Evolutionary conservation across 2,113 vertebrate species (phyloP).

Genomic region (Brachyhypopomus gauderio): DNA sequence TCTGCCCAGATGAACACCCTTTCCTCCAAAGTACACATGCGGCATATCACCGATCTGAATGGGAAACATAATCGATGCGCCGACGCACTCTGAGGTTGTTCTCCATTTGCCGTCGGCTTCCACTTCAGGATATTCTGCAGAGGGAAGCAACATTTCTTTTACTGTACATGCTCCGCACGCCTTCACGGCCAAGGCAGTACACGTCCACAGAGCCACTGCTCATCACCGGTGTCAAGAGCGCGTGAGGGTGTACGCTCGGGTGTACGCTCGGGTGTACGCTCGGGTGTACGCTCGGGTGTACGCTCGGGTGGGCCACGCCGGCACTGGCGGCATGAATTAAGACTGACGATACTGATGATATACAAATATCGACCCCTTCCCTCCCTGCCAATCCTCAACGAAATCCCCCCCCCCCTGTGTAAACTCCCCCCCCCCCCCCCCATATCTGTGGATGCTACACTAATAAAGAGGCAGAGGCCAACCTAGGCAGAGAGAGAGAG

Average conservation of each 20-base stretch:
- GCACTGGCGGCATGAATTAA: slow-evolving; percentile 57
- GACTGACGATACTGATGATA: slow-evolving; percentile 68
- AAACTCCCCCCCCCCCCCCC: slow-evolving; percentile 40
- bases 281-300: not conserved
- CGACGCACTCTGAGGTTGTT: too few species aligned
- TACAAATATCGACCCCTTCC: slow-evolving; percentile 69
- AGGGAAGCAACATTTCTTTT: not conserved
- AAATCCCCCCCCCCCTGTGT: slow-evolving; percentile 53
- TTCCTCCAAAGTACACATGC: too few species aligned
- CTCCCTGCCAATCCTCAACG: slow-evolving; percentile 40
- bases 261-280: not conserved
- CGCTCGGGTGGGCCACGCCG: slow-evolving; percentile 38
- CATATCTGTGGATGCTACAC: slow-evolving; percentile 61
- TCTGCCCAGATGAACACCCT: not conserved
- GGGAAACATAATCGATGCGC: not conserved
- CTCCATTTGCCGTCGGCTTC: too few species aligned
- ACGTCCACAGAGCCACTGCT: slow-evolving; percentile 15
- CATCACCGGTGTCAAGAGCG: slow-evolving; percentile 30
- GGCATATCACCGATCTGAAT: not conserved
- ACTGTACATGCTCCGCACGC: not conserved
- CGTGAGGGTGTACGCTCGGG: slow-evolving; percentile 3
- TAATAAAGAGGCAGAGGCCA: slow-evolving; percentile 69
- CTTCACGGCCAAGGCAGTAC: not conserved
- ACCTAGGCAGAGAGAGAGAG: slow-evolving; percentile 43
- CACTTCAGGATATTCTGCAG: too few species aligned